Evolutionary conservation across 2,797 vertebrate genomes (phyloP), one percentile per base, ranked within the genome.

Genomic region (Buceros bicornis): DNA sequence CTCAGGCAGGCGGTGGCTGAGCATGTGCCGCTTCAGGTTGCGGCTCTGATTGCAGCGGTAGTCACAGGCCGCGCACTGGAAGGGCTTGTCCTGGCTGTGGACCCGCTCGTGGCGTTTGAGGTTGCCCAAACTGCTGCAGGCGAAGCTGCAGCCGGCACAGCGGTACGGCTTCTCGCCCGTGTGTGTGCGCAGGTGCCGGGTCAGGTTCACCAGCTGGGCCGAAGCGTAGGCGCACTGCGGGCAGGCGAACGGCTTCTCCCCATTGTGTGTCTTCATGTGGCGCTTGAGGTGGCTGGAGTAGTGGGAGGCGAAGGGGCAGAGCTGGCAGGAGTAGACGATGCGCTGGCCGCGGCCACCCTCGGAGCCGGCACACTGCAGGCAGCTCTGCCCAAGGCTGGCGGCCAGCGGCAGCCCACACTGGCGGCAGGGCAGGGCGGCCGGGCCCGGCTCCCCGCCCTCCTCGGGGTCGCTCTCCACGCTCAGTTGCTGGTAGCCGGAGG

Each of bases 271-370:
- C 97, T 99, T 98, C 99, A 99, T 99, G 98, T 99, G 99, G 74
- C 99, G 98, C 96, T 99, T 99, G 92, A 99, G 98, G 97, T 99
- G 99, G 98, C 99, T 99, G 96, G 99, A 99, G 98, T 99, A 99
- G 96, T 99, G 99, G 3, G 99, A 99, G 93, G 98, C 98, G 97
- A 99, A 99, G 97, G 98, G 82, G 97, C 99, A 99, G 93, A 99
- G 98, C 62, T 99, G 98, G 98, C 99, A 99, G 37, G 98, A 98
- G 98, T 98, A 99, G 61, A 98, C 97, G 42, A 99, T 98, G 26
- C 96, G 89, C 35, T 98, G 97, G 97, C 97, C 84, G 77, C 96
- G 95, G 80, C 90, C 81, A 28, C 96, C 95, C 91, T 97, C 97
- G 3, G 93, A 13, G 35, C 97, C 79, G 9, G 98, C 82, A 90